Base-by-base conservation (phyloP, 30 jellyfish, hydroid and myxozoan species). In the Pelagia noctiluca region DNA sequence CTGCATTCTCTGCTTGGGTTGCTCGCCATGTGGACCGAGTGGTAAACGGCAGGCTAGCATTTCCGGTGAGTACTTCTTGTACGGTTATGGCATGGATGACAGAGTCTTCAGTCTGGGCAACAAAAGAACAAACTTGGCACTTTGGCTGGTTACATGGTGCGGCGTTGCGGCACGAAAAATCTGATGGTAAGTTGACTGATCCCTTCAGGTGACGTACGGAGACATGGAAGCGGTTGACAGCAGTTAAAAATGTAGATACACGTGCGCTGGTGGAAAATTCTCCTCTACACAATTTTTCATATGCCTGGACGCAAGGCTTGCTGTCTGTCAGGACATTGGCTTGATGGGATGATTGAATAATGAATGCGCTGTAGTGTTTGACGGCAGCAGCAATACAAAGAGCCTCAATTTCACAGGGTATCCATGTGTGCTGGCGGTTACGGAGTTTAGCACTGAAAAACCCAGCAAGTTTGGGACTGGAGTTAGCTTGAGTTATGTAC, bases 231-330 rank as follows among this genome's bases (percentile, higher is more conserved):
- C 90, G 86, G 46, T 82, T 60, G 37, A 63, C 95, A 29, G 90
- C 86, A 16, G 90, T 26, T 23, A 84, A 28, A 38, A 84, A 63
- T 19, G 90, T 72, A 42, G 83, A 70, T 16, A 84, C 71, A 21
- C 83, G 74, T 29, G 74, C 28, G 42, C 90, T 84, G 46, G 83
- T 38, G 2, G 95, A 84, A 66, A 84, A 84, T 37, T 60, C 63
- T 2, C 90, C 95, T 72, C 84, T 24, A 21, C 31, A 21, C 13
- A 84, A 90, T 50, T 75, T 48, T 35, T 84, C 84, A 28, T 72
- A 53, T 29, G 95, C 90, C 38, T 84, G 95, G 38, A 84, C 90
- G 57, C 91, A 84, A 16, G 95, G 95, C 72, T 75, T 73, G 76
- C 95, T 84, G 64, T 75, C 95, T 2, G 95, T 84, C 21, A 84